Conservation (phyloP, 2,888 invertebrate species). For the Drosophila monieri region DNA sequence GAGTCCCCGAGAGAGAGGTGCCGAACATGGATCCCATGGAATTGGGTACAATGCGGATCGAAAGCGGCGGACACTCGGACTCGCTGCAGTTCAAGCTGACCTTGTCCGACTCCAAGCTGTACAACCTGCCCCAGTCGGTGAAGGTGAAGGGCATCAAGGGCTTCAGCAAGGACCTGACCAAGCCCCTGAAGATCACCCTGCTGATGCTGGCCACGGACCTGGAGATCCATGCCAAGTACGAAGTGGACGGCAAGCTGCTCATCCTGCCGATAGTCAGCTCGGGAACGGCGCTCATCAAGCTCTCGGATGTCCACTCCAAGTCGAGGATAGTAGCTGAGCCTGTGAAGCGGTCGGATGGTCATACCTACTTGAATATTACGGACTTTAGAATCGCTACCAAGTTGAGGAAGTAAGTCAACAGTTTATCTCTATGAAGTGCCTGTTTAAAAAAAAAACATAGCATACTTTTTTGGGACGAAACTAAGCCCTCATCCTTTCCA, state of each 20-base stretch:
- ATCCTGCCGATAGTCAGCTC: slow-evolving; percentile 66
- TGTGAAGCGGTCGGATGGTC: slow-evolving; percentile 58
- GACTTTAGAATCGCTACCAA: slow-evolving; percentile 54
- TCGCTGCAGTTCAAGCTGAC: slow-evolving; percentile 61
- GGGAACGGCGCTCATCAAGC: slow-evolving; percentile 51
- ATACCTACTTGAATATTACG: slow-evolving; percentile 51
- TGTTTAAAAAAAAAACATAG: not conserved
- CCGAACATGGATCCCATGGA: slow-evolving; percentile 50
- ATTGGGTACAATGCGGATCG: slow-evolving; percentile 53
- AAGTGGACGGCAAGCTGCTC: slow-evolving; percentile 65
- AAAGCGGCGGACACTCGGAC: slow-evolving; percentile 46
- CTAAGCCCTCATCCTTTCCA: no score
- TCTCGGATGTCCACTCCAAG: slow-evolving; percentile 47
- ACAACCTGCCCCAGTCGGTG: slow-evolving; percentile 42
- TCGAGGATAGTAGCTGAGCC: slow-evolving; percentile 33
- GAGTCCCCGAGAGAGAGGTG: slow-evolving; percentile 52
- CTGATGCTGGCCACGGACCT: slow-evolving; percentile 23
- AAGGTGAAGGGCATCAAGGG: slow-evolving; percentile 58
- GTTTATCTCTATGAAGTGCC: no score
- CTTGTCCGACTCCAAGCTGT: slow-evolving; percentile 54
- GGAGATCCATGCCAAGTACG: slow-evolving; percentile 62
- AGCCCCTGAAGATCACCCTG: slow-evolving; percentile 56
- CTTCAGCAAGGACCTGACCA: slow-evolving; percentile 55
- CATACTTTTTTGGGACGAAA: not conserved
- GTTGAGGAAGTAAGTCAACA: slow-evolving; percentile 52